These are phyloP conservation scores for Oncopodura yosiiana DNA, from an alignment of 1,140 invertebrate species.

Conservation along the genomic window DNA sequence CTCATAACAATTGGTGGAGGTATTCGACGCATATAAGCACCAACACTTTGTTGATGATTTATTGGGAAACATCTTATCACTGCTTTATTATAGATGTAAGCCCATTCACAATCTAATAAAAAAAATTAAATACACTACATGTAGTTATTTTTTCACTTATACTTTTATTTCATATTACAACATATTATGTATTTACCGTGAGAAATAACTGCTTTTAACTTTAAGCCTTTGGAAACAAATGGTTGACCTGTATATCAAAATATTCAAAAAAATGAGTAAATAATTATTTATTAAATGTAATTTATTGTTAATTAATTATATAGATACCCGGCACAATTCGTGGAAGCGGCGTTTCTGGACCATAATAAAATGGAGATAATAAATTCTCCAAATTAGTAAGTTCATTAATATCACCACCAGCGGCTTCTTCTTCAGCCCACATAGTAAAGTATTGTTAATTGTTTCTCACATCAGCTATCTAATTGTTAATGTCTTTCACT, in stretches of 20 bases:
- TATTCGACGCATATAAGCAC: not conserved
- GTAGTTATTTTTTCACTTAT: not conserved
- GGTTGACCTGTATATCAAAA: too few relatives aligned
- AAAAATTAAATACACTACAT: not conserved
- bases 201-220: slow-evolving; percentile 23
- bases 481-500: too few relatives aligned
- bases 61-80: slow-evolving; percentile 28
- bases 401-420: not conserved
- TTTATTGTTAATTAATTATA: too few relatives aligned
- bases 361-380: slow-evolving; percentile 28
- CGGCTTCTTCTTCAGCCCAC: not conserved
- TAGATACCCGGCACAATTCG: not conserved
- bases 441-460: too few relatives aligned
- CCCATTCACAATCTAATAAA: slow-evolving; percentile 26
- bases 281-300: too few relatives aligned
- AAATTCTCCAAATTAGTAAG: slow-evolving; percentile 20
- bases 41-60: slow-evolving; percentile 2
- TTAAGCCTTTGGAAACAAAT: not conserved
- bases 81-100: slow-evolving; percentile 19
- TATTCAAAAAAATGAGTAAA: too few relatives aligned
- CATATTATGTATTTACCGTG: slow-evolving; percentile 8
- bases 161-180: not conserved
- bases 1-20: slow-evolving; percentile 8
- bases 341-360: slow-evolving; percentile 3
- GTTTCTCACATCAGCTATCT: too few relatives aligned